Evolutionary conservation across 2,888 invertebrate species (phyloP).

Genomic region (Nephrotoma guestfalica): DNA sequence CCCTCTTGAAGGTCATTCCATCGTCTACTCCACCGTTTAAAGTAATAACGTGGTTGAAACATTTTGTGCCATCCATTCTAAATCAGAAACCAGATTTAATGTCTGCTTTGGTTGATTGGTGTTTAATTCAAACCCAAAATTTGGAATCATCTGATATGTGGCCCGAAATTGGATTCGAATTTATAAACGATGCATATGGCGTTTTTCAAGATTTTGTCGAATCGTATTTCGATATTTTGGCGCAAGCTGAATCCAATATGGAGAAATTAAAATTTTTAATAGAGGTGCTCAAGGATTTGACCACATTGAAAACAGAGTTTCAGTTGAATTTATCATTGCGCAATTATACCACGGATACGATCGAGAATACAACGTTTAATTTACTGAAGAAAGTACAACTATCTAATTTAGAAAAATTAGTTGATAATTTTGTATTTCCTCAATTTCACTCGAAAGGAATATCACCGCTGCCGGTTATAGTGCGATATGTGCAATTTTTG

Average conservation of each 20-base stretch:
- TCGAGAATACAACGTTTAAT: constrained; percentile 27
- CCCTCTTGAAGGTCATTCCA: constrained; percentile 25
- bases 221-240: constrained; percentile 23
- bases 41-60: constrained; percentile 28
- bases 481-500: constrained; percentile 24
- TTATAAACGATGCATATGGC: constrained; percentile 24
- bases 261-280: constrained; percentile 24
- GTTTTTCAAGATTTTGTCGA: constrained; percentile 28
- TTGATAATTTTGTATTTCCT: constrained; percentile 28
- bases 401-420: constrained; percentile 24
- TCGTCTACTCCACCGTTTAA: constrained; percentile 24
- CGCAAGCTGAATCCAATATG: constrained; percentile 26
- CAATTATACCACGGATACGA: constrained; percentile 24
- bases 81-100: constrained; percentile 27
- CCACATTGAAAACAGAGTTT: constrained; percentile 26
- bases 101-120: constrained; percentile 28
- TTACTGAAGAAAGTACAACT: constrained; percentile 29
- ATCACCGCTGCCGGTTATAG: constrained; percentile 22
- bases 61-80: constrained; percentile 26
- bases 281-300: constrained; percentile 25
- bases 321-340: constrained; percentile 28
- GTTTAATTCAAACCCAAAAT: constrained; percentile 25
- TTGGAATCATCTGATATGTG: constrained; percentile 28
- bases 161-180: constrained; percentile 32
- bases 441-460: constrained; percentile 28